A percentile compares a stretch with the other conserved stretches of the same genome.
These are phyloP conservation scores for Leptopterna dolabrata DNA, from an alignment of 2,888 invertebrate species.

Conservation along the genomic window DNA sequence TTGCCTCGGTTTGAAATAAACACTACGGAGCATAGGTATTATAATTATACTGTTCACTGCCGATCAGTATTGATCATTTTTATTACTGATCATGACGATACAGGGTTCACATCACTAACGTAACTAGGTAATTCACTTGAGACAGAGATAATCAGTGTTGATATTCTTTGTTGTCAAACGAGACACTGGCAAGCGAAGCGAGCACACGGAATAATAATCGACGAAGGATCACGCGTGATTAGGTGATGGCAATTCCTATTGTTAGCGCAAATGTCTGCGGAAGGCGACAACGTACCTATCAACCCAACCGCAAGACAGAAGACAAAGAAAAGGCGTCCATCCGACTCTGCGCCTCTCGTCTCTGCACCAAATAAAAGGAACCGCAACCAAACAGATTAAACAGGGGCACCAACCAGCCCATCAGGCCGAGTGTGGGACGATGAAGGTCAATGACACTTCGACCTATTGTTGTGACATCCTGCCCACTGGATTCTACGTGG, in stretches of 20 bases:
- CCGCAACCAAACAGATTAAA: constrained; percentile 26
- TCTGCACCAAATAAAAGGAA: background rate
- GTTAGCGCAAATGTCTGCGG: background rate
- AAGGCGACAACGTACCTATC: background rate
- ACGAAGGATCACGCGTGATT: background rate
- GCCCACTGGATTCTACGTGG: background rate
- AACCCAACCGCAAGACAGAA: background rate
- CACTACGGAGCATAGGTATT: too few species aligned
- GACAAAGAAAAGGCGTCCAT: background rate
- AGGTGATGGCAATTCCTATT: background rate
- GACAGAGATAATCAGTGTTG: too few species aligned
- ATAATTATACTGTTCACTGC: too few species aligned
- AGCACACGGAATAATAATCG: background rate
- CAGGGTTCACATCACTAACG: too few species aligned
- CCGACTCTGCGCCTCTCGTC: background rate
- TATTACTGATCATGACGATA: too few species aligned
- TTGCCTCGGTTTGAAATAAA: too few species aligned
- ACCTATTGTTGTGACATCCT: background rate
- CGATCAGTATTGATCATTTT: too few species aligned
- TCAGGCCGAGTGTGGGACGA: constrained; percentile 22
- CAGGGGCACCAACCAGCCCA: background rate
- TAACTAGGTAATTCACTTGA: too few species aligned
- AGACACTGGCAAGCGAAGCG: too few species aligned
- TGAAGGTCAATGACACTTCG: constrained; percentile 12
- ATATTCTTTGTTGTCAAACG: too few species aligned